Evolutionary conservation across 2,888 invertebrate genomes (phyloP).

Genomic region (Lithophane socia): DNA sequence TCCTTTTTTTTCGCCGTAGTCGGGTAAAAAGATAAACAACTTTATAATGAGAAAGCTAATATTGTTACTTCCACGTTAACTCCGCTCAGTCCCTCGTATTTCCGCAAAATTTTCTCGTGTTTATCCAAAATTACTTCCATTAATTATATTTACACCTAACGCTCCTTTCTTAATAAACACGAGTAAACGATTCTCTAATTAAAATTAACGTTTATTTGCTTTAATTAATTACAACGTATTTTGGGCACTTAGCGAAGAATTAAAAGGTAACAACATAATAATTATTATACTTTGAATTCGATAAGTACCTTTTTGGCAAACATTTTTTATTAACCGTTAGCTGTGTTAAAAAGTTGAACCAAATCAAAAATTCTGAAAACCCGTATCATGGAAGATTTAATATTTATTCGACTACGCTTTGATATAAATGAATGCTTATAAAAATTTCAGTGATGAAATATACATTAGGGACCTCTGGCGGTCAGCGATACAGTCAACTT

Average conservation of each 20-base stretch:
- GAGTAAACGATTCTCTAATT: constrained; percentile 4
- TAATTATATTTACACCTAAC: constrained; percentile 32
- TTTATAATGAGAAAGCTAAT: constrained; percentile 2
- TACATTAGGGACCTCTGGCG: background rate
- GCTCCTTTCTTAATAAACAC: constrained; percentile 6
- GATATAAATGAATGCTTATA: background rate
- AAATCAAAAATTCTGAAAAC: background rate
- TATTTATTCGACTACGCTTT: background rate
- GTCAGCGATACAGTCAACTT: background rate
- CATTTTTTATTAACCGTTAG: background rate
- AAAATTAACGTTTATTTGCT: constrained; percentile 10
- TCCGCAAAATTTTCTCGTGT: background rate
- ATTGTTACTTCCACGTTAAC: constrained; percentile 5
- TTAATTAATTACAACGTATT: background rate
- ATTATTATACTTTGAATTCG: background rate
- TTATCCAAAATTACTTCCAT: constrained; percentile 20
- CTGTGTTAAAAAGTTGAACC: background rate
- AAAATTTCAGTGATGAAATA: background rate
- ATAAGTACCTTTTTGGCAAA: background rate
- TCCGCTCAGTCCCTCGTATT: constrained; percentile 5
- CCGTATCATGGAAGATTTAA: background rate
- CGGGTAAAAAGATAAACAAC: background rate
- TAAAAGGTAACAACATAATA: background rate
- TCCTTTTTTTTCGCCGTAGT: too few relatives aligned
- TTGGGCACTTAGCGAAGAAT: background rate